phyloP scores from a whole-genome alignment of 2,113 vertebrate species.

The Chunga burmeisteri region DNA sequence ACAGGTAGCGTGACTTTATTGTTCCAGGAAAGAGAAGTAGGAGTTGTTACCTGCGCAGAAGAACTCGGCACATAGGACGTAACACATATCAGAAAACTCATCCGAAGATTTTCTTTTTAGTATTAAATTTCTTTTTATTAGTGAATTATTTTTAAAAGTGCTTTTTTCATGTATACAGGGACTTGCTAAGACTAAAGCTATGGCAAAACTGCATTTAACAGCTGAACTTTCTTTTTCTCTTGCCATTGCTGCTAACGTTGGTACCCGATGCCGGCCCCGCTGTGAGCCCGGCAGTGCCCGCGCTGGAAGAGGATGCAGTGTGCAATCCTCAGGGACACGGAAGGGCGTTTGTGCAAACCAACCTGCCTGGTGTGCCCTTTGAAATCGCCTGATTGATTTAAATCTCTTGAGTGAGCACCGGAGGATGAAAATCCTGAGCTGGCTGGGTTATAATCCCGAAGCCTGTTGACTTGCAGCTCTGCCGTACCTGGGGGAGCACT shows the following conservation, averaged over 20 bases:
- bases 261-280: neutral
- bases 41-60: neutral
- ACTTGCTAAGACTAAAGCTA: neutral
- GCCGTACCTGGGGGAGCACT: neutral
- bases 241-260: rapidly evolving
- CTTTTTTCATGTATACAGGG: neutral
- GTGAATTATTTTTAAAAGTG: neutral
- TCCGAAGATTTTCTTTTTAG: neutral
- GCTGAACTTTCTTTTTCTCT: neutral
- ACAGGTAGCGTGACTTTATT: neutral
- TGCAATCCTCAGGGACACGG: rapidly evolving
- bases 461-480: neutral
- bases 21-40: neutral
- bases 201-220: neutral
- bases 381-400: neutral
- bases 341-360: neutral
- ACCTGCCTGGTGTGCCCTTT: neutral
- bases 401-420: neutral
- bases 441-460: neutral
- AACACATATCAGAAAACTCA: neutral
- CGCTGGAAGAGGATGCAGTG: no score
- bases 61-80: neutral
- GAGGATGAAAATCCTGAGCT: neutral
- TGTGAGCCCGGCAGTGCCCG: rapidly evolving
- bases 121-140: neutral